A percentile compares a stretch with the other conserved stretches of the same genome.
phyloP scores from a whole-genome alignment of 1,140 invertebrate genomes.

The Belonocnema kinseyi region DNA sequence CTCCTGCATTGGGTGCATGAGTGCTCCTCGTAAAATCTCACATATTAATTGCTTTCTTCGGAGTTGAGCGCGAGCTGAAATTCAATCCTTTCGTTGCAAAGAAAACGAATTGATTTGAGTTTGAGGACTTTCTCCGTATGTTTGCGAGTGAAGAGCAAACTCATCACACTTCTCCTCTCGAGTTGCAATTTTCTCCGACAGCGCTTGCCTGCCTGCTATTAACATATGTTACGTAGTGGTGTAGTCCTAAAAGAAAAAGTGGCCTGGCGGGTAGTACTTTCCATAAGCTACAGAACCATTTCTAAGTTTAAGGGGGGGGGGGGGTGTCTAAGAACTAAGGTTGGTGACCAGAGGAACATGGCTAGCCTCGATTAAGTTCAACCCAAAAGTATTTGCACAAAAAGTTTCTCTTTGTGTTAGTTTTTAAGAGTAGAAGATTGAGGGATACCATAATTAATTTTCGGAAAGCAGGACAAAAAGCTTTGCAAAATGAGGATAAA shows the following conservation, averaged over 20 bases:
- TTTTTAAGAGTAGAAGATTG: too few relatives aligned
- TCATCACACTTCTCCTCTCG: slow-evolving; percentile 6
- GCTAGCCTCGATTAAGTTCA: too few relatives aligned
- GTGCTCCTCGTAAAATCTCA: background rate
- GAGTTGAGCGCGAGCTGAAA: slow-evolving; percentile 52
- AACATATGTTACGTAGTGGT: background rate
- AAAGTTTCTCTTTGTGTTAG: too few relatives aligned
- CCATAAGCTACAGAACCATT: too few relatives aligned
- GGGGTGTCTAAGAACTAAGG: too few relatives aligned
- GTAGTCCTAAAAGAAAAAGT: too few relatives aligned
- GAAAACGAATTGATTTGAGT: slow-evolving; percentile 56
- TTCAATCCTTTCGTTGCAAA: slow-evolving; percentile 55
- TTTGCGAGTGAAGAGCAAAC: background rate
- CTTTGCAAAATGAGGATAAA: too few relatives aligned
- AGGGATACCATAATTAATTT: too few relatives aligned
- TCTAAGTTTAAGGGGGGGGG: too few relatives aligned
- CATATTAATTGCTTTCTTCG: slow-evolving; percentile 50
- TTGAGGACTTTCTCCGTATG: slow-evolving; percentile 52
- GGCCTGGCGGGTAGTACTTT: background rate
- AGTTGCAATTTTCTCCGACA: background rate
- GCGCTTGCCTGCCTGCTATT: background rate
- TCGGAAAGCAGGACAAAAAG: too few relatives aligned
- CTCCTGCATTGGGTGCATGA: slow-evolving; percentile 16
- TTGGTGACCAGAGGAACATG: too few relatives aligned
- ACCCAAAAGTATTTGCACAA: too few relatives aligned